These are phyloP conservation scores for Eurytoma californica DNA, from an alignment of 2,888 invertebrate genomes.

Conservation along the genomic window DNA sequence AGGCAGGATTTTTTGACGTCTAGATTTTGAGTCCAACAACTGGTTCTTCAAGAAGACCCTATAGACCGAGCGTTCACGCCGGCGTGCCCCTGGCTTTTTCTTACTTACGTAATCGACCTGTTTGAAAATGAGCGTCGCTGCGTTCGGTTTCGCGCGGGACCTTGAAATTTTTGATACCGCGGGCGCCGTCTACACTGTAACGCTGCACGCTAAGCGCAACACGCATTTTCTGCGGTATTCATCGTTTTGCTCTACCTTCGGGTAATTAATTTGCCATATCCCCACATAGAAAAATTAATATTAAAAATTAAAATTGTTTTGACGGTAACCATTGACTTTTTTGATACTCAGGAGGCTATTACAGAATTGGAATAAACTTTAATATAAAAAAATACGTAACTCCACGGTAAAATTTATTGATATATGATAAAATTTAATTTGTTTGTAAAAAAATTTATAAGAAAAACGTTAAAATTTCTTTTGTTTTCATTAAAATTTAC, in stretches of 20 bases:
- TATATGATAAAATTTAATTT: no score
- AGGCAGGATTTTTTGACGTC: slow-evolving; percentile 8
- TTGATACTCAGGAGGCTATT: no score
- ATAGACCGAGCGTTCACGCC: background rate
- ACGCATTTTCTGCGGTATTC: background rate
- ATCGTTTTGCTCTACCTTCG: background rate
- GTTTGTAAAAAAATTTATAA: no score
- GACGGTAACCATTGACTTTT: no score
- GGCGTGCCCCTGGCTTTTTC: slow-evolving; percentile 49
- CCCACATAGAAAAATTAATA: no score
- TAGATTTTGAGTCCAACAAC: background rate
- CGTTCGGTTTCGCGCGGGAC: slow-evolving; percentile 45
- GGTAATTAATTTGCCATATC: no score
- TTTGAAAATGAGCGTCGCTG: slow-evolving; percentile 61
- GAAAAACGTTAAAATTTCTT: no score
- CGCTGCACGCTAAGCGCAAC: background rate
- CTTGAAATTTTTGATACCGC: slow-evolving; percentile 62
- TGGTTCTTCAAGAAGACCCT: slow-evolving; percentile 20
- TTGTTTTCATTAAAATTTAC: no score
- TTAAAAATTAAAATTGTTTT: no score
- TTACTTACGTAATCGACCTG: slow-evolving; percentile 64
- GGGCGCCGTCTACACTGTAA: slow-evolving; percentile 40
- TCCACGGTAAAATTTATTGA: no score
- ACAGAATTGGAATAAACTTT: no score
- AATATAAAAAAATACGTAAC: no score